Conservation (phyloP, 2,113 vertebrate species). For the Spheniscus mendiculus region DNA sequence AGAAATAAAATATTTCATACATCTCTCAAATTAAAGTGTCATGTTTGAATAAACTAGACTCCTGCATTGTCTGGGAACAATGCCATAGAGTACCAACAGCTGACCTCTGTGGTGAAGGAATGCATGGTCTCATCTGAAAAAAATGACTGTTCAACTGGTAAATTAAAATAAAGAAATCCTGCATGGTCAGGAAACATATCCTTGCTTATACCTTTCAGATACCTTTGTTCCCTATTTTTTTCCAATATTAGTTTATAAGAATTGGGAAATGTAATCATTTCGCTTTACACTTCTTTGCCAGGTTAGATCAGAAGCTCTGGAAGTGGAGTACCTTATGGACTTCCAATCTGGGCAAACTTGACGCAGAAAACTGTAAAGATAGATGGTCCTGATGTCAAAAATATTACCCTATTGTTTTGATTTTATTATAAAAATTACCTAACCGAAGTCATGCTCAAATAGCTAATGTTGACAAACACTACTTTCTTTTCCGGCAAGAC, state of each 20-base stretch:
- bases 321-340: neutral
- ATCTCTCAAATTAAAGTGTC: neutral
- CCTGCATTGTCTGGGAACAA: neutral
- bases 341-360: neutral
- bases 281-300: neutral
- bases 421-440: neutral
- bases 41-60: neutral
- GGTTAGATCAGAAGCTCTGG: neutral
- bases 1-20: neutral
- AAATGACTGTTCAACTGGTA: neutral
- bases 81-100: neutral
- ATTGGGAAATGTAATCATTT: neutral
- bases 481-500: neutral
- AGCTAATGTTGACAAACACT: neutral
- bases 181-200: neutral
- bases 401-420: neutral
- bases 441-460: neutral
- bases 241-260: neutral
- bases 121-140: fast-evolving
- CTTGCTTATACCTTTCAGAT: neutral
- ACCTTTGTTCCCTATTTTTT: neutral
- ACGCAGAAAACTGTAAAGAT: neutral
- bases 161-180: neutral
- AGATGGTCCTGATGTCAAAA: neutral
- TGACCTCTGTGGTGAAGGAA: neutral